phyloP scores from a whole-genome alignment of 2,888 invertebrate species.

The Ennomos fuscantarius region DNA sequence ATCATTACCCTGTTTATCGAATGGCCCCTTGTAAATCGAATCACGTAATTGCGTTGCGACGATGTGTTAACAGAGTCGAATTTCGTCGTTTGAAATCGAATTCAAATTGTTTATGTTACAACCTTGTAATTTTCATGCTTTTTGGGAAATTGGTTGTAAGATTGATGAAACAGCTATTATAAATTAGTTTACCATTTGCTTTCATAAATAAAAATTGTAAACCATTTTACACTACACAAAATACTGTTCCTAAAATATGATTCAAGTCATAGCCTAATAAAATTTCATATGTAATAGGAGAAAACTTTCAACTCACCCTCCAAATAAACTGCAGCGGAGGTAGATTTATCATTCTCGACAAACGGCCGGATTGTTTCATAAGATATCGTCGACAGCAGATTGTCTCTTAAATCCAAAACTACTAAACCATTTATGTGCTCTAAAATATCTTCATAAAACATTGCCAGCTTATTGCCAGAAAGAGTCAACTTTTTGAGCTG shows the following conservation, averaged over 20 bases:
- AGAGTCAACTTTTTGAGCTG: slow-evolving; percentile 89
- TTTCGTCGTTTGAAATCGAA: slow-evolving; percentile 8
- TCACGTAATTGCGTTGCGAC: slow-evolving; percentile 22
- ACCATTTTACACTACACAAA: no score
- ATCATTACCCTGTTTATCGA: slow-evolving; percentile 20
- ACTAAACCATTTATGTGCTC: slow-evolving; percentile 88
- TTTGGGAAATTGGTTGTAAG: slow-evolving; percentile 17
- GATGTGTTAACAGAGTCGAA: slow-evolving; percentile 18
- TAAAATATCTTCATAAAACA: slow-evolving; percentile 89
- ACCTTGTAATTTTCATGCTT: slow-evolving; percentile 11
- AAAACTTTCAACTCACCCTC: slow-evolving; percentile 87
- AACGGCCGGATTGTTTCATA: slow-evolving; percentile 90
- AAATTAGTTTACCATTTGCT: no score
- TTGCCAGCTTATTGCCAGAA: slow-evolving; percentile 89
- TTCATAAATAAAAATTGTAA: no score
- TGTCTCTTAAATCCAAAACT: slow-evolving; percentile 91
- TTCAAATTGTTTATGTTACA: slow-evolving; percentile 24
- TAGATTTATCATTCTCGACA: slow-evolving; percentile 90
- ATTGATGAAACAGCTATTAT: background rate
- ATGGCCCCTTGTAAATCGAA: slow-evolving; percentile 21
- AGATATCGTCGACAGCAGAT: slow-evolving; percentile 90
- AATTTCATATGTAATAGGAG: slow-evolving; percentile 43
- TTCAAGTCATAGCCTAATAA: slow-evolving; percentile 34
- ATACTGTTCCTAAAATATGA: slow-evolving; percentile 4
- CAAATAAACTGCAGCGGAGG: slow-evolving; percentile 89